phyloP scores from a whole-genome alignment of 2,113 vertebrate species.

The Xiphophorus hellerii region DNA sequence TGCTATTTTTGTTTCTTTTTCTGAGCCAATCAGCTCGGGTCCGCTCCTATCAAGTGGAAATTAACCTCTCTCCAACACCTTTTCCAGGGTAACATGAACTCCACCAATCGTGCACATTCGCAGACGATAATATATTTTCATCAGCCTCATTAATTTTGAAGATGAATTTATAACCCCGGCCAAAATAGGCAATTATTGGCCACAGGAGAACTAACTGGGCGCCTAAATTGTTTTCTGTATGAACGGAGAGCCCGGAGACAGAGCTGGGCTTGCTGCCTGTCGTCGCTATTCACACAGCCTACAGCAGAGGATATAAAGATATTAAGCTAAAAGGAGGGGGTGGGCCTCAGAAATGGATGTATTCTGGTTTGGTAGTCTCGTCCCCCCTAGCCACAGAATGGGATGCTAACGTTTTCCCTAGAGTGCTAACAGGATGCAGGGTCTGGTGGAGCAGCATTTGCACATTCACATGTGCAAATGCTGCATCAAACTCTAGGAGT shows the following conservation, averaged over 20 bases:
- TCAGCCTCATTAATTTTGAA: constrained; percentile 77
- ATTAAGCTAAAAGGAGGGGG: constrained; percentile 32
- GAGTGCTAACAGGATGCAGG: constrained; percentile 13
- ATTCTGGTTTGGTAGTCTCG: constrained; percentile 28
- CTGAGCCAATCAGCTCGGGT: not conserved
- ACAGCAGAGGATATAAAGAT: constrained; percentile 22
- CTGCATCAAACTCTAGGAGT: not conserved
- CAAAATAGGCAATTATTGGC: constrained; percentile 79
- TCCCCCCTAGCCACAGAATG: constrained; percentile 3
- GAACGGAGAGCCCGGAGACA: constrained; percentile 40
- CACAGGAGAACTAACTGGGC: constrained; percentile 67
- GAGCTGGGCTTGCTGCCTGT: constrained; percentile 19
- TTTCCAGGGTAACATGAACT: constrained; percentile 39
- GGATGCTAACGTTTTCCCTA: constrained; percentile 15
- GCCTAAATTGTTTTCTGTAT: constrained; percentile 78
- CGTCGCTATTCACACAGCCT: constrained; percentile 24
- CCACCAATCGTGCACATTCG: constrained; percentile 36
- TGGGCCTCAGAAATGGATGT: constrained; percentile 26
- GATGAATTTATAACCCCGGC: constrained; percentile 74
- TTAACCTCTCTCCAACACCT: constrained; percentile 36
- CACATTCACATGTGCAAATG: constrained; percentile 27
- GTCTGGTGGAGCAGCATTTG: constrained; percentile 30
- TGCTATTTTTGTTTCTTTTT: not conserved
- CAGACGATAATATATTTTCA: constrained; percentile 66
- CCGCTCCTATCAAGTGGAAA: constrained; percentile 27